Evolutionary conservation across 2,113 vertebrate species (phyloP).

Genomic region (Poecile atricapillus): DNA sequence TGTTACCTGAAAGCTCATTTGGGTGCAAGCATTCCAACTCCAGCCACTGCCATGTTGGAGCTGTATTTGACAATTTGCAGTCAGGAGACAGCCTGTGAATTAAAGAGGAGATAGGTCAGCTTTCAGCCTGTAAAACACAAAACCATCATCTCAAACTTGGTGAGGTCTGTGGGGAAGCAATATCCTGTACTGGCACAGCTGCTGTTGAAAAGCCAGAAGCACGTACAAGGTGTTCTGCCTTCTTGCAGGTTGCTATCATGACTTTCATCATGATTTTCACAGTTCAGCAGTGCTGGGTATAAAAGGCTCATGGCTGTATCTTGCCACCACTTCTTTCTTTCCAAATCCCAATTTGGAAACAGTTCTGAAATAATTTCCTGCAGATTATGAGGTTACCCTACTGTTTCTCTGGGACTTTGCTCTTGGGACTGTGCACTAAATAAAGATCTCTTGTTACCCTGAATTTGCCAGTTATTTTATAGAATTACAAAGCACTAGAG

Average conservation of each 20-base stretch:
- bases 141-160: neutral
- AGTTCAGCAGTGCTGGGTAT: neutral
- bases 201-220: neutral
- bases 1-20: neutral
- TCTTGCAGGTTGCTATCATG: neutral
- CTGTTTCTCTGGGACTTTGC: neutral
- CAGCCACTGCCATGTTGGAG: accelerated
- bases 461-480: neutral
- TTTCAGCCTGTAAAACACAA: neutral
- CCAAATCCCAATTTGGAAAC: neutral
- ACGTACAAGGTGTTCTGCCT: neutral
- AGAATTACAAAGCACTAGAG: neutral
- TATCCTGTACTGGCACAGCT: neutral
- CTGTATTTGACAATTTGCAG: neutral
- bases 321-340: neutral
- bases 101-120: neutral
- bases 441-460: neutral
- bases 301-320: neutral
- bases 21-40: neutral
- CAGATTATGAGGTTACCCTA: neutral
- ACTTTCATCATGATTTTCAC: neutral
- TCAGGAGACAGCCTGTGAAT: neutral
- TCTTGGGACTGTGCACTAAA: neutral
- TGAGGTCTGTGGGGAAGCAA: neutral
- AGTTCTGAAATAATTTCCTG: neutral